Evolutionary conservation across 2,797 vertebrate species (phyloP).

Genomic region (Varecia variegata): DNA sequence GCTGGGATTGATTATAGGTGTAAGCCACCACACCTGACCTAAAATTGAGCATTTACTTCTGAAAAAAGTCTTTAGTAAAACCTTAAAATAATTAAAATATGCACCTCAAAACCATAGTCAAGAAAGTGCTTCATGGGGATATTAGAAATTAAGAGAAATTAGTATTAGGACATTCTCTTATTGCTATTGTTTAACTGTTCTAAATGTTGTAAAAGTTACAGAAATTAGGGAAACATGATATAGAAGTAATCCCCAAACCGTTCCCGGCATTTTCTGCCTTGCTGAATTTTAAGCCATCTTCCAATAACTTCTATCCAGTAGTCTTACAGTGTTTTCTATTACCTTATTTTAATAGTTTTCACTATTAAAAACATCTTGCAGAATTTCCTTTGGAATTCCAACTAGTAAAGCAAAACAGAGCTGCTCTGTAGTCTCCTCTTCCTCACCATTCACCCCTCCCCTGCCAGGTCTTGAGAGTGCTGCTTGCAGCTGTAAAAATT

Average conservation of each 20-base stretch:
- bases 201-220: neutral
- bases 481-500: neutral
- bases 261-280: neutral
- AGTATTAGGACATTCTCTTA: neutral
- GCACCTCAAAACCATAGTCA: neutral
- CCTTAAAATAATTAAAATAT: neutral
- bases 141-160: neutral
- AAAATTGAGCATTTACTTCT: neutral
- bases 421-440: neutral
- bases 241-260: neutral
- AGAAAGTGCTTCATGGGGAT: neutral
- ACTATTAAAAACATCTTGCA: neutral
- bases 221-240: neutral
- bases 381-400: neutral
- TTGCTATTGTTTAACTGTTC: neutral
- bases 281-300: neutral
- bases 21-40: no score
- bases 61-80: neutral
- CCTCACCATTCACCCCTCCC: no score
- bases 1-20: no score
- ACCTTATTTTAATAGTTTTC: conserved; percentile 31
- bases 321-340: neutral
- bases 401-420: neutral
- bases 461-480: neutral
- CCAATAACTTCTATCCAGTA: neutral